Base-by-base conservation (phyloP, 2,888 invertebrate species). In the Cactoblastis cactorum region DNA sequence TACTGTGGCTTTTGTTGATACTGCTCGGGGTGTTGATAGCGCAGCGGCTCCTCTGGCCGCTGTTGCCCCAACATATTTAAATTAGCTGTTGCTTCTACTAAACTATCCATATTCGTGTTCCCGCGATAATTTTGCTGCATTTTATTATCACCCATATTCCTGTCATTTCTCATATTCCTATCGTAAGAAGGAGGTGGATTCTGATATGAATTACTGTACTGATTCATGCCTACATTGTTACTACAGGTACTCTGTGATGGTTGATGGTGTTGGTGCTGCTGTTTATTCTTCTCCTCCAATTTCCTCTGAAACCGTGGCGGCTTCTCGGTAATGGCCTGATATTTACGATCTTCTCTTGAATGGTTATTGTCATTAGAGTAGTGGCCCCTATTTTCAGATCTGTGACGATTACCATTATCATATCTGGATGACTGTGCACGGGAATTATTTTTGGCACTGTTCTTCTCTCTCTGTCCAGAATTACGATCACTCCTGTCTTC, bases 261-360 rank as follows among this genome's bases (percentile, higher is more conserved):
- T 8, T 70, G 66, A 15, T 74, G 75, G 1, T 75, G 77, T 51
- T 74, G 75, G 24, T 74, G 76, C n/a, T 82, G 80, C 45, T 83
- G 86, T 59, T 86, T 90, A 54, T 83, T 83, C 58, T 83, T 83
- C 56, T 88, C 90, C 43, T 90, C 90, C 28, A 85, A 62, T 58
- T 91, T 92, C 59, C 83, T 90, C 65, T 93, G 93, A 69, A 93
- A 93, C 53, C 93, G 77, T 3, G 93, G 93, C 17, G 93, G 92
- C 63, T 91, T 92, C 63, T 91, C 91, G 53, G 77, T 84, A 54
- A 86, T 85, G 1, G 75, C 62, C 57, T 84, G 86, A 55, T 88
- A 89, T 58, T 82, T 89, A 55, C 80, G 80, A 33, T 80, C 83
- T 14, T 82, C 89, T 57, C 82, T 68, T 12, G 79, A 55, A 53